A percentile compares a stretch with the other conserved stretches of the same genome.
Evolutionary conservation across 1,140 invertebrate species (phyloP).

Genomic region (Euglossa dilemma): DNA sequence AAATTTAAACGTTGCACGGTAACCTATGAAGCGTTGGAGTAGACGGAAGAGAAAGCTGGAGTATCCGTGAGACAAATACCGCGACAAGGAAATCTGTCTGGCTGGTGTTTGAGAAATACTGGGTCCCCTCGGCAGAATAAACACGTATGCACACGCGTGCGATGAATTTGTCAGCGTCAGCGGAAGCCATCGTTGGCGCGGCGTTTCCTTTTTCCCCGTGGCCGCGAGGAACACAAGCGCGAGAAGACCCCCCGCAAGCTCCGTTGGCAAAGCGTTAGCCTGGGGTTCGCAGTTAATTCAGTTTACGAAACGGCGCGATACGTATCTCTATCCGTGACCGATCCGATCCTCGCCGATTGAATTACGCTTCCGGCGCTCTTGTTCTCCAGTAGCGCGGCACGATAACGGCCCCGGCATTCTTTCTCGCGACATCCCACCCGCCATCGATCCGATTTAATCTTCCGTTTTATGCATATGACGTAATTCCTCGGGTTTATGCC

Average conservation of each 20-base stretch:
- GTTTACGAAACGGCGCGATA: neutral
- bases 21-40: neutral
- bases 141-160: too few relatives aligned
- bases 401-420: neutral
- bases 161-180: neutral
- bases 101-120: neutral
- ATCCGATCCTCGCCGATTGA: constrained; percentile 1
- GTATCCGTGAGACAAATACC: neutral
- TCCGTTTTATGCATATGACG: constrained; percentile 5
- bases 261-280: neutral
- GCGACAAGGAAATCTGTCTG: neutral
- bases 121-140: neutral
- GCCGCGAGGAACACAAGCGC: neutral
- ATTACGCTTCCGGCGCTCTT: neutral
- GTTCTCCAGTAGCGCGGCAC: neutral
- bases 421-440: neutral
- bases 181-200: neutral
- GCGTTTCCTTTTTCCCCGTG: too few relatives aligned
- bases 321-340: neutral
- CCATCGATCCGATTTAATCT: constrained; percentile 28
- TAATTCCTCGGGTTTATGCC: constrained; percentile 6
- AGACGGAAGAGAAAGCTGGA: neutral
- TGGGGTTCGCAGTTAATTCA: constrained; percentile 11
- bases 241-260: neutral
- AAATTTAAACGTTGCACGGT: neutral